These are phyloP conservation scores for Helicoverpa zea DNA, from an alignment of 1,140 invertebrate genomes.

Conservation along the genomic window DNA sequence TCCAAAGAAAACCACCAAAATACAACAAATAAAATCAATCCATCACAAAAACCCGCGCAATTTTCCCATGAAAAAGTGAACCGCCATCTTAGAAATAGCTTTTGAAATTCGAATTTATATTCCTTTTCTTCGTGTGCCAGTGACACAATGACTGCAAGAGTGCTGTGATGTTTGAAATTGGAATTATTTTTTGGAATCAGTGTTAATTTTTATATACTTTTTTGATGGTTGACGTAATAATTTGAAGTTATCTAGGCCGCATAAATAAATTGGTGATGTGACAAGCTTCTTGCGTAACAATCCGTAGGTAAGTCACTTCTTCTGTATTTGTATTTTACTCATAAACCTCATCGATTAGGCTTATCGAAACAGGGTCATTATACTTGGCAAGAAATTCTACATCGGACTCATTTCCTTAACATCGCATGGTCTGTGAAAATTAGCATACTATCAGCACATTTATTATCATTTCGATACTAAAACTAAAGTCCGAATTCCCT, in stretches of 20 bases:
- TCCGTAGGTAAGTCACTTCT: slow-evolving; percentile 33
- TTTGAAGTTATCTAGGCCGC: background rate
- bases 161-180: slow-evolving; percentile 33
- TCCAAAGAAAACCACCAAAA: slow-evolving; percentile 31
- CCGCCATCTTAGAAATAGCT: background rate
- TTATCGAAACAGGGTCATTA: background rate
- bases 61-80: slow-evolving; percentile 18
- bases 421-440: too few species aligned
- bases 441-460: too few species aligned
- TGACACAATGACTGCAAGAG: slow-evolving; percentile 38
- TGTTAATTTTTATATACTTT: slow-evolving; percentile 13
- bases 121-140: slow-evolving; percentile 33
- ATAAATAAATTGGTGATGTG: slow-evolving; percentile 39
- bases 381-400: background rate
- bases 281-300: slow-evolving; percentile 48
- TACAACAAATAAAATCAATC: slow-evolving; percentile 23
- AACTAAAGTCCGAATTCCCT: background rate
- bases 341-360: background rate
- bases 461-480: background rate
- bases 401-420: too few species aligned
- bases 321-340: background rate
- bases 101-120: slow-evolving; percentile 24
- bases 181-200: slow-evolving; percentile 43
- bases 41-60: slow-evolving; percentile 39
- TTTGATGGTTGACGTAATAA: background rate